Percentiles rank a stretch among this genome's conserved stretches.
phyloP scores from a whole-genome alignment of 2,888 invertebrate genomes.

The Rotaria macrura region DNA sequence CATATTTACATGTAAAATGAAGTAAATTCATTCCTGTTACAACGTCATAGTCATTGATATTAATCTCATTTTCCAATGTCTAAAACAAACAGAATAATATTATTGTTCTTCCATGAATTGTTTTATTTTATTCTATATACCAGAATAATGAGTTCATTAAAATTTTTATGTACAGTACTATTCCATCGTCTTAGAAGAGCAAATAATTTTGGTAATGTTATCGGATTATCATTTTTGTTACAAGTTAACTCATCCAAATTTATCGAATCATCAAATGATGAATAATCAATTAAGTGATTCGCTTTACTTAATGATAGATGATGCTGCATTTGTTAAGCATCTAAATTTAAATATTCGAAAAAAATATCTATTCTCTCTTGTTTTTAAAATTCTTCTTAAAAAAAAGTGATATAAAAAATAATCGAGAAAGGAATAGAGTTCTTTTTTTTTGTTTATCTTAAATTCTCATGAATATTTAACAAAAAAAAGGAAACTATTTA shows the following conservation, averaged over 20 bases:
- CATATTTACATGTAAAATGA: slow-evolving; percentile 53
- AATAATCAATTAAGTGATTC: background rate
- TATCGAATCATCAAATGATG: background rate
- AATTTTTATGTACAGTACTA: background rate
- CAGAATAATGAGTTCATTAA: background rate
- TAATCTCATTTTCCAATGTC: slow-evolving; percentile 50
- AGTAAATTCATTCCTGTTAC: slow-evolving; percentile 54
- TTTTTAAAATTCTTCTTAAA: no score
- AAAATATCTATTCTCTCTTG: background rate
- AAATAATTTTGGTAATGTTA: background rate
- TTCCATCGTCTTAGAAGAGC: background rate
- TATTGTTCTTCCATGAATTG: background rate
- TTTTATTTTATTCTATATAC: background rate
- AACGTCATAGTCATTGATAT: slow-evolving; percentile 53
- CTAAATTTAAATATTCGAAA: background rate
- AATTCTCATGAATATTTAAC: background rate
- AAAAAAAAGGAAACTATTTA: background rate
- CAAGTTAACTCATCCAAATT: background rate
- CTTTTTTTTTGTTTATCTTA: background rate
- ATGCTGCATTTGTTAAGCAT: background rate
- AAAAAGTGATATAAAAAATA: background rate
- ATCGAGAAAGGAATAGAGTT: background rate
- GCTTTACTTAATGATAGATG: no score
- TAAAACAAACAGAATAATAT: slow-evolving; percentile 40
- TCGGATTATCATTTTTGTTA: background rate